These are phyloP conservation scores for Protomyctophum bolini DNA, from an alignment of 2,113 vertebrate species.

Conservation along the genomic window DNA sequence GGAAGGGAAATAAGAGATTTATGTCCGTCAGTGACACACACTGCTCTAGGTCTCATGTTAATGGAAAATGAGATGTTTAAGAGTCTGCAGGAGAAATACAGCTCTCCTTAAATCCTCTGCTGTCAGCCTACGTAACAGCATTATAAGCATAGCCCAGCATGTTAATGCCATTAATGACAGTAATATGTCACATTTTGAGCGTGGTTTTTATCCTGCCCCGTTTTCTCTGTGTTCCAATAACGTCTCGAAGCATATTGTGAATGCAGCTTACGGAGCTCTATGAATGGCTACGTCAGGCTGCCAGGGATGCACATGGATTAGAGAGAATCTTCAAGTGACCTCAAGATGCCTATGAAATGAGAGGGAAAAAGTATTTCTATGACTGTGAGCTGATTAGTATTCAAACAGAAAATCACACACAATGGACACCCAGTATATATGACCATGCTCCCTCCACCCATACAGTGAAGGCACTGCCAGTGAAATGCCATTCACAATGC, in stretches of 20 bases:
- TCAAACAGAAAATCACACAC: constrained; percentile 64
- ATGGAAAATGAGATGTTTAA: constrained; percentile 79
- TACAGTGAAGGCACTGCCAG: constrained; percentile 74
- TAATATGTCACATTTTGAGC: constrained; percentile 65
- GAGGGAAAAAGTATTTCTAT: constrained; percentile 32
- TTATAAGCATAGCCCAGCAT: constrained; percentile 66
- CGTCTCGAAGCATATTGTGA: constrained; percentile 22
- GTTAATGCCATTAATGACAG: constrained; percentile 69
- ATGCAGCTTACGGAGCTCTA: constrained; percentile 22
- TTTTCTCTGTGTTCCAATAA: constrained; percentile 18
- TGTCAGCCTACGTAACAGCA: constrained; percentile 67
- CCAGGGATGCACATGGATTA: constrained; percentile 15
- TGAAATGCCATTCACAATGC: constrained; percentile 66
- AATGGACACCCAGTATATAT: constrained; percentile 63
- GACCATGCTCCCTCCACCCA: constrained; percentile 64
- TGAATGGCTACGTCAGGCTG: constrained; percentile 27
- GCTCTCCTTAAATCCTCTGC: constrained; percentile 70
- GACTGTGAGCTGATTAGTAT: constrained; percentile 60
- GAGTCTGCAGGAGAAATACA: constrained; percentile 74
- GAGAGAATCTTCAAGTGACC: constrained; percentile 20
- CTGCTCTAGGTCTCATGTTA: constrained; percentile 76
- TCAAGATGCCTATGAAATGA: constrained; percentile 21
- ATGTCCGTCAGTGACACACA: constrained; percentile 74
- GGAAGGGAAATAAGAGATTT: constrained; percentile 70
- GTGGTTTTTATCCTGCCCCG: constrained; percentile 43